phyloP scores from a whole-genome alignment of 1,140 invertebrate genomes.

The Mercenaria mercenaria region DNA sequence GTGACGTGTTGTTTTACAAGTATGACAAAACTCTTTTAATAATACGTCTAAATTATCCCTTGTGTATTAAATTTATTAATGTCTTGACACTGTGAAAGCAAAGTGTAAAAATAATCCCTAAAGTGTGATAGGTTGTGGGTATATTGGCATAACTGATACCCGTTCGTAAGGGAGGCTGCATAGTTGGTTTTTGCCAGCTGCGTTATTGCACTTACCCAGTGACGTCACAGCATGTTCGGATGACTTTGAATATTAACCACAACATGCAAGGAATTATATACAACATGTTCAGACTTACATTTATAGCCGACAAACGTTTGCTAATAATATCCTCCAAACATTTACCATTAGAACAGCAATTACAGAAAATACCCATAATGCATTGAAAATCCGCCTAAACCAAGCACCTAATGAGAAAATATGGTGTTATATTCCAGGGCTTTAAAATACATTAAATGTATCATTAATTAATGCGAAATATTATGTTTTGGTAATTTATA shows the following conservation, averaged over 20 bases:
- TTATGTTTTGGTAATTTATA: conserved; percentile 2
- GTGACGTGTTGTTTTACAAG: too few relatives aligned
- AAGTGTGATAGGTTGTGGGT: too few relatives aligned
- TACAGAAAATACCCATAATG: conserved; percentile 7
- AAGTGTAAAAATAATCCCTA: not conserved
- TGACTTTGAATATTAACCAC: conserved; percentile 3
- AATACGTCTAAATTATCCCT: too few relatives aligned
- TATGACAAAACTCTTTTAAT: too few relatives aligned
- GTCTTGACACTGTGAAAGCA: too few relatives aligned
- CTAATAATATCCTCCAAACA: not conserved
- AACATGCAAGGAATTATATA: conserved; percentile 28
- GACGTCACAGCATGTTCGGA: conserved; percentile 49
- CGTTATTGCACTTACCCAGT: conserved; percentile 33
- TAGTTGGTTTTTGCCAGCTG: not conserved
- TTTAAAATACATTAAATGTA: conserved; percentile 16
- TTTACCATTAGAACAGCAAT: conserved; percentile 27
- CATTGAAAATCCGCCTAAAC: not conserved
- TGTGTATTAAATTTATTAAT: too few relatives aligned
- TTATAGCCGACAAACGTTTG: not conserved
- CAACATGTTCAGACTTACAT: conserved; percentile 4
- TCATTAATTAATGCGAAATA: not conserved
- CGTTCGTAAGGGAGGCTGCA: not conserved
- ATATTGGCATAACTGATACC: not conserved
- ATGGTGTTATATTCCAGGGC: conserved; percentile 7
- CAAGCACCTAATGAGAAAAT: not conserved